Base-by-base conservation (phyloP, 2,797 vertebrate species). In the Sebastes diploproa region DNA sequence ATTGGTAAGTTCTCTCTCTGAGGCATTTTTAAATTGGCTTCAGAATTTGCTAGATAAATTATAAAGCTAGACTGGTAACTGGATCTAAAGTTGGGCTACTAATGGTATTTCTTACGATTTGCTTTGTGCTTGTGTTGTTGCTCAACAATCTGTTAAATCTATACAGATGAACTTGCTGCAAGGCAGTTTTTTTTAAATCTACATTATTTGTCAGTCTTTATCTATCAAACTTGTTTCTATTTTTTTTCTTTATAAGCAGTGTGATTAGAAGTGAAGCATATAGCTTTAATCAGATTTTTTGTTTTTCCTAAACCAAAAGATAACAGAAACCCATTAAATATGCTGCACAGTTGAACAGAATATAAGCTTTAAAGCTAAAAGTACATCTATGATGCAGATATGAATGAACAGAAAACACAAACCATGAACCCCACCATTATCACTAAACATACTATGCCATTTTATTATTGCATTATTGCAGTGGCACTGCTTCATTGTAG, bases 1-100 rank as follows among this genome's bases (percentile, higher is more conserved):
- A 99, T 99, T 82, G 98, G 98, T 99, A 91, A 96, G 97, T 86
- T 80, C 10, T 66, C 34, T 36, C 42, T 50, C 7, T 50, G 4
- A 62, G 5, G 20, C 25, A 16, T 74, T 59, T n/a, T 4, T 14
- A 58, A 59, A 50, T 18, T 42, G 3, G 23, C 34, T 22, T 27
- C 25, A 54, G 18, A 42, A 42, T 67, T 72, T 56, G 8, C 5
- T 5, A 52, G 32, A 50, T 72, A 23, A 14, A 50, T 46, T 60
- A n/a, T 52, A 7, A 56, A 25, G 46, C n/a, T 56, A 22, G 7
- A 38, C 11, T 25, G n/a, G 36, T 32, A 30, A 7, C 54, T 50
- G 12, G 20, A 23, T 30, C 7, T 27, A 38, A 72, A 70, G 63
- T 38, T 72, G 36, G 8, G 58, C 11, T 14, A 6, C 50, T 55